phyloP scores from a whole-genome alignment of 2,113 vertebrate species.

The Chloroceryle aenea region DNA sequence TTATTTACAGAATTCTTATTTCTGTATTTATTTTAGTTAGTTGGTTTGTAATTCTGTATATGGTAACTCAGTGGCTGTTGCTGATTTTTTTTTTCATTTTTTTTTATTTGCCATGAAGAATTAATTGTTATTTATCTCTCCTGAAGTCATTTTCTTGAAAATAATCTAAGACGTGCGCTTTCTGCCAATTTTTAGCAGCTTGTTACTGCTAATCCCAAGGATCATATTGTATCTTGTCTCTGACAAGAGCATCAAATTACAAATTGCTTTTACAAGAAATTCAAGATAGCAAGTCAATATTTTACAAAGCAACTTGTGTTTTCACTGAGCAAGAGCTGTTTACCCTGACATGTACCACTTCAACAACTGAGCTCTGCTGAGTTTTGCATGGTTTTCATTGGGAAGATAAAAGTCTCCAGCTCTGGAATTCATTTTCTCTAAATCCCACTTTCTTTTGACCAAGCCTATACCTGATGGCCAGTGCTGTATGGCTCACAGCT shows the following conservation, averaged over 20 bases:
- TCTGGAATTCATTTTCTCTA: background rate
- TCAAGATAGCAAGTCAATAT: background rate
- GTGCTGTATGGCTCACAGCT: background rate
- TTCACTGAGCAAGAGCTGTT: background rate
- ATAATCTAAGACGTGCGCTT: fast-evolving
- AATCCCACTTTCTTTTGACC: background rate
- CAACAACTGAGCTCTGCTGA: background rate
- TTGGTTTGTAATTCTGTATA: background rate
- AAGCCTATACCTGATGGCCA: background rate
- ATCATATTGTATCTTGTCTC: background rate
- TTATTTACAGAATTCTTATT: background rate
- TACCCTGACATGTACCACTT: background rate
- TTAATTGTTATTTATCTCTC: background rate
- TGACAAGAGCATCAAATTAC: background rate
- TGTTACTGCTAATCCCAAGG: background rate
- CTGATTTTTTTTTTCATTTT: background rate
- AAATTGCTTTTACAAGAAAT: background rate
- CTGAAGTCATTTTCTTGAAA: background rate
- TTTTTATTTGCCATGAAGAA: background rate
- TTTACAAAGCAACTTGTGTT: background rate
- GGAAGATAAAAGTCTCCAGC: background rate
- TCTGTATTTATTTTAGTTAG: background rate
- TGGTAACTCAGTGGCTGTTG: background rate
- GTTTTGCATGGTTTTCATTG: background rate
- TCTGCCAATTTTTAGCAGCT: background rate